These are phyloP conservation scores for Phrynocephalus versicolor DNA, from an alignment of 2,113 vertebrate genomes.

Conservation along the genomic window DNA sequence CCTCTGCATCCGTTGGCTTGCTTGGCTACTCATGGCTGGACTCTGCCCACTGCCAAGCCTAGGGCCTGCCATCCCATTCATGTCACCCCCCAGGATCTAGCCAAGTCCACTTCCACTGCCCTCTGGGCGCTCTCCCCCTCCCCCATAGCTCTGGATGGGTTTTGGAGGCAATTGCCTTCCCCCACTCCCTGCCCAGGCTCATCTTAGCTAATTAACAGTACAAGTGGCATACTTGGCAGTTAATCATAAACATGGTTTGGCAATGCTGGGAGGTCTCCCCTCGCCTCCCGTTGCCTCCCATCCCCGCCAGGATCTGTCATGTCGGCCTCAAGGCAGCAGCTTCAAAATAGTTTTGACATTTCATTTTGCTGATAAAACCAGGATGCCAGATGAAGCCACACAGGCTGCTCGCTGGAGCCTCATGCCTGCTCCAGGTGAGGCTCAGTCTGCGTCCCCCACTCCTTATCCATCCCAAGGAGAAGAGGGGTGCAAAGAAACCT, in stretches of 20 bases:
- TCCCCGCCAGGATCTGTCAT: slow-evolving; percentile 29
- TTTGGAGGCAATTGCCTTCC: background rate
- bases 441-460: background rate
- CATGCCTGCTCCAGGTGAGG: slow-evolving; percentile 4
- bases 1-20: background rate
- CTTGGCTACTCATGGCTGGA: slow-evolving; percentile 1
- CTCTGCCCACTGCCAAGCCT: slow-evolving; percentile 21
- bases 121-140: background rate
- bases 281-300: slow-evolving; percentile 44
- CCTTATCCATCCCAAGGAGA: too few relatives aligned
- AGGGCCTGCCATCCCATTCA: slow-evolving; percentile 13
- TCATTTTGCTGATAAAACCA: slow-evolving; percentile 41
- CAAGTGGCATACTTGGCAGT: slow-evolving; percentile 20
- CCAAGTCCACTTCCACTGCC: slow-evolving; percentile 19
- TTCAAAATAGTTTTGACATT: slow-evolving; percentile 31
- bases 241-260: slow-evolving; percentile 47
- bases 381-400: background rate
- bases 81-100: background rate
- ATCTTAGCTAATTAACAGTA: slow-evolving; percentile 56
- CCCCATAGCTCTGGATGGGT: slow-evolving; percentile 18
- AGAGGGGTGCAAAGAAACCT: too few relatives aligned
- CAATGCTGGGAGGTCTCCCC: slow-evolving; percentile 46
- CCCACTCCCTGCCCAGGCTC: slow-evolving; percentile 39
- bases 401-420: background rate
- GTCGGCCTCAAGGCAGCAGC: slow-evolving; percentile 21